phyloP scores from a whole-genome alignment of 2,113 vertebrate species.

The Cardinalis cardinalis region DNA sequence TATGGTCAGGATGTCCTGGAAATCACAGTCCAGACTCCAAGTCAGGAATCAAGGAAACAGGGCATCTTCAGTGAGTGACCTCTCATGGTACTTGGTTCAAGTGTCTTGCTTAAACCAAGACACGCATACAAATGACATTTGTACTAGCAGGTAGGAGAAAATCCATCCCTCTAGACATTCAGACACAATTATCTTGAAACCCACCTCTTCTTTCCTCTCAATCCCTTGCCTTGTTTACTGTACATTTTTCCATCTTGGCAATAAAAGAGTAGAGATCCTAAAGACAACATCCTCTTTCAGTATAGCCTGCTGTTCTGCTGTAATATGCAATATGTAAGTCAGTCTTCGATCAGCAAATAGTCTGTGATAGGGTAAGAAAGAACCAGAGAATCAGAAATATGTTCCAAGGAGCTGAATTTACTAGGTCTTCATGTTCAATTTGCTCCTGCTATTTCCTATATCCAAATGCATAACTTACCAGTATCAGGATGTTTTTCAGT shows the following conservation, averaged over 20 bases:
- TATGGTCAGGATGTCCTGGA: neutral
- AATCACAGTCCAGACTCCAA: neutral
- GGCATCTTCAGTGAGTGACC: neutral
- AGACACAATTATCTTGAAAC: neutral
- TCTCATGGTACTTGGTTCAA: neutral
- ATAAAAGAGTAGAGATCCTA: neutral
- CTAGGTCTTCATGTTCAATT: neutral
- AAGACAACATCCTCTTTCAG: neutral
- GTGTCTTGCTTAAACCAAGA: neutral
- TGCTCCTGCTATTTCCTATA: neutral
- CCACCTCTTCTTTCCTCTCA: neutral
- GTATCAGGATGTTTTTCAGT: neutral
- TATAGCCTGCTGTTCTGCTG: neutral
- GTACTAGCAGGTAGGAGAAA: neutral
- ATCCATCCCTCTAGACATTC: neutral
- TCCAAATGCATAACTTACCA: neutral
- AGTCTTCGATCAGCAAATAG: neutral
- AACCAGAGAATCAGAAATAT: neutral
- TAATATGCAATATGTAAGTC: neutral
- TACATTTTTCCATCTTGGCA: neutral
- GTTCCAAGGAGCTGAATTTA: slow-evolving; percentile 17
- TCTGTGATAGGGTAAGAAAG: neutral
- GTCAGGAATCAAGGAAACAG: neutral
- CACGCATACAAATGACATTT: neutral
- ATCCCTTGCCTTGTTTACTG: neutral